Percentiles rank a stretch among this genome's conserved stretches.
phyloP scores from a whole-genome alignment of 2,888 invertebrate species.

The Callimorpha dominula region DNA sequence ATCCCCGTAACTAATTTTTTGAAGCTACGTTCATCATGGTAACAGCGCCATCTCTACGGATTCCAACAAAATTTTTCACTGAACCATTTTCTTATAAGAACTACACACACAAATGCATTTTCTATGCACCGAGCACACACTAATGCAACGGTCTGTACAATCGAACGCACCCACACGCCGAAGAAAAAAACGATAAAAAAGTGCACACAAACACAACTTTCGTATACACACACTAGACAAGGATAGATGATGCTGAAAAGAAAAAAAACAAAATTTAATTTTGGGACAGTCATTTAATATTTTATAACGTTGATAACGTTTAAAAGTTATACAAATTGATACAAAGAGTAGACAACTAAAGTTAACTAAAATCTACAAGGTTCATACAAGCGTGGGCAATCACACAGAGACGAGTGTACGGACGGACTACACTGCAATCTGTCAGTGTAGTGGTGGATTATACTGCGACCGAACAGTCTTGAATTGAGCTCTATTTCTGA shows the following conservation, averaged over 20 bases:
- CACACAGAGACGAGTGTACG: conserved; percentile 67
- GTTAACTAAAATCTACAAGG: conserved; percentile 80
- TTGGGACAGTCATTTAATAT: conserved; percentile 25
- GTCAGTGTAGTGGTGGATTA: conserved; percentile 65
- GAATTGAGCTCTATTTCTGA: conserved; percentile 39
- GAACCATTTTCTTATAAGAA: conserved; percentile 86
- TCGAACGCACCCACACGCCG: conserved; percentile 84
- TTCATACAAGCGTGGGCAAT: conserved; percentile 77
- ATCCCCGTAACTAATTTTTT: conserved; percentile 69
- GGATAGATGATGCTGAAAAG: conserved; percentile 42
- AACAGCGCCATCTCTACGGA: conserved; percentile 83
- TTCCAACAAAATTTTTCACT: conserved; percentile 83
- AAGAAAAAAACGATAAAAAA: conserved; percentile 86
- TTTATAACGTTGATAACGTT: conserved; percentile 32
- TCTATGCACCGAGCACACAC: conserved; percentile 64
- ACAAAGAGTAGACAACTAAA: conserved; percentile 73
- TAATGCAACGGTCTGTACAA: conserved; percentile 66
- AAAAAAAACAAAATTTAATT: conserved; percentile 27
- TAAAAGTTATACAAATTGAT: conserved; percentile 66
- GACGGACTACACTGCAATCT: conserved; percentile 72
- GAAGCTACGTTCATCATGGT: conserved; percentile 68
- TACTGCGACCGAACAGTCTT: conserved; percentile 62
- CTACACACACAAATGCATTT: conserved; percentile 64
- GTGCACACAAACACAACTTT: conserved; percentile 72
- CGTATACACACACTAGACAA: conserved; percentile 57